phyloP scores from a whole-genome alignment of 2,113 vertebrate species.

The Vimba vimba region DNA sequence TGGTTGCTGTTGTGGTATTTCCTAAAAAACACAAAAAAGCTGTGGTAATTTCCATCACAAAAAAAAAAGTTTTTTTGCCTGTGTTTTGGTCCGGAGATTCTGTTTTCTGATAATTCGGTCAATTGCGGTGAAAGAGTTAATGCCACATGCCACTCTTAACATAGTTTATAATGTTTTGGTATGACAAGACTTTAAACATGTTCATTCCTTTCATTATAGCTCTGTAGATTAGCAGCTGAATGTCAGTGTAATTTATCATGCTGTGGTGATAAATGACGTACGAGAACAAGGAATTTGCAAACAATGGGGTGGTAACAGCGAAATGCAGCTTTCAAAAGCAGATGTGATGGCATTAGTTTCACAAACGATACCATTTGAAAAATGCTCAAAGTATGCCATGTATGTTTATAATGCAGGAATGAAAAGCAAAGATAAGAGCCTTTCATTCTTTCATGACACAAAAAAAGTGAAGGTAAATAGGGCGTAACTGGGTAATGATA shows the following conservation, averaged over 20 bases:
- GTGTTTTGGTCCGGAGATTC: no score
- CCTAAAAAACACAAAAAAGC: not conserved
- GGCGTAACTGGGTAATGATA: not conserved
- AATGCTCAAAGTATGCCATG: not conserved
- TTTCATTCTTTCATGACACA: not conserved
- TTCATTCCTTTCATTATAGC: slow-evolving; percentile 10
- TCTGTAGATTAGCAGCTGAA: slow-evolving; percentile 20
- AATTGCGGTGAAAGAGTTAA: not conserved
- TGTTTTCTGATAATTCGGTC: no score
- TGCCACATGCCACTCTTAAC: not conserved
- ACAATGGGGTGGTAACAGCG: not conserved
- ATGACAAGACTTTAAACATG: slow-evolving; percentile 32
- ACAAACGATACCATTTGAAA: slow-evolving; percentile 6
- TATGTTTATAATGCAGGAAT: not conserved
- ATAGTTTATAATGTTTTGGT: not conserved
- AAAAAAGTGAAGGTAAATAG: not conserved
- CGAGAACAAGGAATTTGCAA: slow-evolving; percentile 1
- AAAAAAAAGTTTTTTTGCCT: no score
- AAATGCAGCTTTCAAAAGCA: slow-evolving; percentile 4
- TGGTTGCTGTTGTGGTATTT: slow-evolving; percentile 33
- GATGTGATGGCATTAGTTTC: not conserved
- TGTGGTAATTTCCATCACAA: not conserved
- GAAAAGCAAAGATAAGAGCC: slow-evolving; percentile 3
- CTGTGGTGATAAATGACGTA: slow-evolving; percentile 18
- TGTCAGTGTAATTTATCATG: slow-evolving; percentile 20